Percentiles rank a stretch among this genome's conserved stretches.
phyloP scores from a whole-genome alignment of 2,113 vertebrate species.

The Bubalus kerabau region DNA sequence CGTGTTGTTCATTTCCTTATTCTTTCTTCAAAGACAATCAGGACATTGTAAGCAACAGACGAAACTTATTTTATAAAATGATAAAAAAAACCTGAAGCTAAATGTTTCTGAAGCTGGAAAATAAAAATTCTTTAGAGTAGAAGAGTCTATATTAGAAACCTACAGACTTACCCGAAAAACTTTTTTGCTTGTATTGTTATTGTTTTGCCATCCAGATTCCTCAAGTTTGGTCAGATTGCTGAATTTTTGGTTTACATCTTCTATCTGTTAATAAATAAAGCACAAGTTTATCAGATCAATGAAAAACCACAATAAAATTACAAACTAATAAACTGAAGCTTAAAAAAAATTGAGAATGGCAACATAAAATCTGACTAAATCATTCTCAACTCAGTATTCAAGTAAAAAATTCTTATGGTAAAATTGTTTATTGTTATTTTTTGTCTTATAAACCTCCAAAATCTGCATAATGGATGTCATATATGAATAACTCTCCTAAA shows the following conservation, averaged over 20 bases:
- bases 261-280: conserved; percentile 74
- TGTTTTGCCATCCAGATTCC: conserved; percentile 50
- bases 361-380: not conserved
- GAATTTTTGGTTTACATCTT: conserved; percentile 90
- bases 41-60: not conserved
- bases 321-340: not conserved
- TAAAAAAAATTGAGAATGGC: not conserved
- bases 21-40: not conserved
- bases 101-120: not conserved
- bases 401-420: not conserved
- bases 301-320: not conserved
- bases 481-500: not conserved
- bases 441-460: not conserved
- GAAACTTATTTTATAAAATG: not conserved
- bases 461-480: not conserved
- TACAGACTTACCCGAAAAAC: not conserved
- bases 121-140: not conserved
- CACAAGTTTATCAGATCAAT: conserved; percentile 25
- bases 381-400: not conserved
- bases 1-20: not conserved
- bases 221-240: conserved; percentile 86
- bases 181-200: not conserved
- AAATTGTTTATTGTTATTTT: conserved; percentile 14
- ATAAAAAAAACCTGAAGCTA: not conserved
- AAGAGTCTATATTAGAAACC: not conserved